These are phyloP conservation scores for Urosaurus nigricauda DNA, from an alignment of 2,797 vertebrate species.

Conservation along the genomic window DNA sequence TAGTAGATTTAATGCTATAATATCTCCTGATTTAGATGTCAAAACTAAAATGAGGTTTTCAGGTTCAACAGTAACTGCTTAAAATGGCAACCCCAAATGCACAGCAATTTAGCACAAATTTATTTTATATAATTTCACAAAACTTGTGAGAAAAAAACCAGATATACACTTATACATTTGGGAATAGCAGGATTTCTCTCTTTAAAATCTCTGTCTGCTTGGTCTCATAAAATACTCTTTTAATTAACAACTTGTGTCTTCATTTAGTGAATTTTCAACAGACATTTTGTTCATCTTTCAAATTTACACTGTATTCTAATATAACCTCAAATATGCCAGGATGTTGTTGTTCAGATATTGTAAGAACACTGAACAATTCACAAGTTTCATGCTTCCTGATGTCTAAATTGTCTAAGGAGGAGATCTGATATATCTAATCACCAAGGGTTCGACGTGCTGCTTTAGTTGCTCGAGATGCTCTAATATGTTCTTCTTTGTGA, in stretches of 20 bases:
- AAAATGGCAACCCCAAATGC: slow-evolving; percentile 35
- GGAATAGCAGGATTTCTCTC: slow-evolving; percentile 43
- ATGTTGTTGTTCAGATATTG: slow-evolving; percentile 64
- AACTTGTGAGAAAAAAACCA: slow-evolving; percentile 25
- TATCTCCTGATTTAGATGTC: slow-evolving; percentile 55
- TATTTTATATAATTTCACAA: slow-evolving; percentile 46
- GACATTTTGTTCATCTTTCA: slow-evolving; percentile 61
- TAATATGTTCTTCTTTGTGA: slow-evolving; percentile 99
- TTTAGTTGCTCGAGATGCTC: slow-evolving; percentile 99
- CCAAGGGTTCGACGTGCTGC: slow-evolving; percentile 95
- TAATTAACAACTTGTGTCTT: slow-evolving; percentile 59
- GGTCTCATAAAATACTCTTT: slow-evolving; percentile 58
- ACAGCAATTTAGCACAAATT: slow-evolving; percentile 50
- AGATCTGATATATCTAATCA: slow-evolving; percentile 94
- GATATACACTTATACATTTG: slow-evolving; percentile 52
- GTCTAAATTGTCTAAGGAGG: slow-evolving; percentile 86
- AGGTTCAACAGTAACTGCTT: slow-evolving; percentile 59
- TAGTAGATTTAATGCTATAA: slow-evolving; percentile 48
- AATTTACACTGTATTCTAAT: slow-evolving; percentile 37
- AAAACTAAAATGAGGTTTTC: slow-evolving; percentile 27
- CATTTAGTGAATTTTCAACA: slow-evolving; percentile 63
- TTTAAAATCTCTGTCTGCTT: slow-evolving; percentile 49
- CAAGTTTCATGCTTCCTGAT: slow-evolving; percentile 93
- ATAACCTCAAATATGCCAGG: slow-evolving; percentile 51
- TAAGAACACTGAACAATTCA: slow-evolving; percentile 81